phyloP scores from a whole-genome alignment of 2,113 vertebrate genomes.

The Puntigrus tetrazona region DNA sequence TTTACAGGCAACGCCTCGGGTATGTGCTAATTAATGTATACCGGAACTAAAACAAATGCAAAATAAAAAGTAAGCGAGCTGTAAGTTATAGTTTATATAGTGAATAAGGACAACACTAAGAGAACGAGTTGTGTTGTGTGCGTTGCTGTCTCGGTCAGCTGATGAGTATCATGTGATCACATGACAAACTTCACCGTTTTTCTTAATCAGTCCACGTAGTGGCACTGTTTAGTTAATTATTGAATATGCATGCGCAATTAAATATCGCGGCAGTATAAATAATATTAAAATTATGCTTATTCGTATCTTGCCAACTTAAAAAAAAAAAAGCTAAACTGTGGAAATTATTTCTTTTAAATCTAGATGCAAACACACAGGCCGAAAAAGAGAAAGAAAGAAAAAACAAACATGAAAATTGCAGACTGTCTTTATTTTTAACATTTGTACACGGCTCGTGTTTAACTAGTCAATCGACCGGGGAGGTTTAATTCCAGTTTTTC shows the following conservation, averaged over 20 bases:
- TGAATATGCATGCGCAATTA: background rate
- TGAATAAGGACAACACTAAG: background rate
- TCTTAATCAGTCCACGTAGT: background rate
- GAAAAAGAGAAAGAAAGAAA: background rate
- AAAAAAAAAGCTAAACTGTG: too few species aligned
- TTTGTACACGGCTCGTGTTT: background rate
- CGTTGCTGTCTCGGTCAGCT: slow-evolving; percentile 62
- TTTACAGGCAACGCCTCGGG: background rate
- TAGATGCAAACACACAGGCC: background rate
- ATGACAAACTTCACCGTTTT: background rate
- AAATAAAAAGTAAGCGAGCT: background rate
- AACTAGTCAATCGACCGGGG: background rate
- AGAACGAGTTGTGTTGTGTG: background rate
- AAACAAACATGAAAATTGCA: background rate
- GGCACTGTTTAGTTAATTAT: slow-evolving; percentile 33
- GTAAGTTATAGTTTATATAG: background rate
- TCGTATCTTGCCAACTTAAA: too few species aligned
- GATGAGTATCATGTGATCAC: slow-evolving; percentile 68
- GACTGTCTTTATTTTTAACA: background rate
- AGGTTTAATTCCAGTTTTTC: background rate
- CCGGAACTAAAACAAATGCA: background rate
- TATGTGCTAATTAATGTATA: background rate
- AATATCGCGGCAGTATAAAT: background rate
- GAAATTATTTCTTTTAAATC: too few species aligned
- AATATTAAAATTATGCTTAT: background rate